Evolutionary conservation across 2,113 vertebrate species (phyloP).

Genomic region (Dicrurus megarhynchus): DNA sequence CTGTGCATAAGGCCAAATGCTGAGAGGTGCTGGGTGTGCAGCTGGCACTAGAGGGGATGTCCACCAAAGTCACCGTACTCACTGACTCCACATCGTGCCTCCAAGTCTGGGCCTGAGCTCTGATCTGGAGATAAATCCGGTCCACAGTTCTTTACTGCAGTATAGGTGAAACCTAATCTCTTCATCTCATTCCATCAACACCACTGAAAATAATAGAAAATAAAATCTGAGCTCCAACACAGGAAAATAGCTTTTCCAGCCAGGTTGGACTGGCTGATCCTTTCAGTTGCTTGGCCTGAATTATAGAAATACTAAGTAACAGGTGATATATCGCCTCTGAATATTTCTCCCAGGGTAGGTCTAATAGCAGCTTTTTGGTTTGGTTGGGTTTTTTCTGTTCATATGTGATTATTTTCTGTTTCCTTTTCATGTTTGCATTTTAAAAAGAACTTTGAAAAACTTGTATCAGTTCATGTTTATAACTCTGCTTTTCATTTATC

Average conservation of each 20-base stretch:
- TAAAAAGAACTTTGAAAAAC: not conserved
- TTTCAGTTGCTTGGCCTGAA: not conserved
- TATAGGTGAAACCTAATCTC: slow-evolving; percentile 24
- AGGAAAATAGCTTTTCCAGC: slow-evolving; percentile 23
- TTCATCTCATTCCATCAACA: slow-evolving; percentile 29
- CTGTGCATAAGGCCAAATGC: not conserved
- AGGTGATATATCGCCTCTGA: not conserved
- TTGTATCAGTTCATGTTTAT: not conserved
- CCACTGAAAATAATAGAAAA: slow-evolving; percentile 7
- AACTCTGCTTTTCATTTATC: not conserved
- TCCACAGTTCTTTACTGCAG: not conserved
- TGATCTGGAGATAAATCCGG: not conserved
- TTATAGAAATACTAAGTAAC: not conserved
- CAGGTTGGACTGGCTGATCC: not conserved
- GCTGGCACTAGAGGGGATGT: fast-evolving
- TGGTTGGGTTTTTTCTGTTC: not conserved
- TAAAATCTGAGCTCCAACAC: not conserved
- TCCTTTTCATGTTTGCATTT: not conserved
- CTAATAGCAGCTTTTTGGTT: not conserved
- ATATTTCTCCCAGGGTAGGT: not conserved
- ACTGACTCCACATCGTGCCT: fast-evolving
- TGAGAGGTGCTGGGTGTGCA: not conserved
- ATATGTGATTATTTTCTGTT: not conserved
- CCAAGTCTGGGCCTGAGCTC: not conserved
- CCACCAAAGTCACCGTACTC: not conserved